Base-by-base conservation (phyloP, 2,797 vertebrate genomes). In the Sebastes wilsoni region DNA sequence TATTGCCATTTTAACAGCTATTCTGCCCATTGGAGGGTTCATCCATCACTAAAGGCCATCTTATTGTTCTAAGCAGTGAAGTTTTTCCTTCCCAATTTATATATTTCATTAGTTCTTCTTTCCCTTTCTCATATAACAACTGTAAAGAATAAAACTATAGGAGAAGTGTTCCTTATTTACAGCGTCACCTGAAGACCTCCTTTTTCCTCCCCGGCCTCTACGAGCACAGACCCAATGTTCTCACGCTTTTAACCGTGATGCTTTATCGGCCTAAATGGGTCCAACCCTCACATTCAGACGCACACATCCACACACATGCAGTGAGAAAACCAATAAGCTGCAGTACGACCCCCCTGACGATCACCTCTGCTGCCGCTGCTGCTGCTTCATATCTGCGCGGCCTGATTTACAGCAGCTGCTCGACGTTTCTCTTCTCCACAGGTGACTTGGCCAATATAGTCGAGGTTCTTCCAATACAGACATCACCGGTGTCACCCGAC, bases 311-410 rank as follows among this genome's bases (percentile, higher is more conserved):
- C 65, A 66, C 38, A 27, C 36, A 66, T 36, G 38, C 78, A 66
- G 72, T 2, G 42, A 69, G 72, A 77, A 90, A 88, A 87, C 81
- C 90, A 90, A 89, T 92, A 89, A 92, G 73, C 82, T 71, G 77
- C 82, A 66, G 68, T 7, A 75, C 7, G 55, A 74, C 79, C 69
- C 86, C 84, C 90, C 38, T 14, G 86, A 82, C 65, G 55, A 66
- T 69, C 75, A 18, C 77, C 30, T 2, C 30, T 0, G 38, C 85
- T 16, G 71, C 76, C 18, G 75, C 81, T 73, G 38, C 84, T 16
- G 71, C 76, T 22, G 82, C 81, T 73, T 89, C 77, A 55, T 86
- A 79, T 84, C 76, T 71, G 81, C 2, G 12, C 7, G 13, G 46
- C 42, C 71, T 87, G 87, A 93, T 82, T 88, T 85, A 88, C 83